Evolutionary conservation across 2,888 invertebrate genomes (phyloP).

Genomic region (Coenonympha arcania): DNA sequence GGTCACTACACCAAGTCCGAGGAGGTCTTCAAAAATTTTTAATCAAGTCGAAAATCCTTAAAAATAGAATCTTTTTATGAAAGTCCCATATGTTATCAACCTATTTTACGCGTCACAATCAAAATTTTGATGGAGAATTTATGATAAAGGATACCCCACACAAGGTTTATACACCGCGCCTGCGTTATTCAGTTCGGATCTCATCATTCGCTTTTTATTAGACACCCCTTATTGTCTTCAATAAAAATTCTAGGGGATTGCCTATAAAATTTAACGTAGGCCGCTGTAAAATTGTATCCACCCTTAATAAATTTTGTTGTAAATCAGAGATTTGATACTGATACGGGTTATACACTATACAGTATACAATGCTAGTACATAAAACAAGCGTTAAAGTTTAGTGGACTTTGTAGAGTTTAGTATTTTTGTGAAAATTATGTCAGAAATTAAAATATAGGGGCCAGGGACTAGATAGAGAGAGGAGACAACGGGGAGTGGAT

Average conservation of each 20-base stretch:
- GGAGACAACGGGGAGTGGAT: too few relatives aligned
- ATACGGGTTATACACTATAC: slow-evolving; percentile 16
- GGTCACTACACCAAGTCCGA: too few relatives aligned
- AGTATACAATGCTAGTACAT: slow-evolving; percentile 9
- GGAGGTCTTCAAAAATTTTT: too few relatives aligned
- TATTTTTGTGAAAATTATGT: too few relatives aligned
- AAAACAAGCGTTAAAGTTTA: not conserved
- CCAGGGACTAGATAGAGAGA: too few relatives aligned
- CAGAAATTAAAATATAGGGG: too few relatives aligned
- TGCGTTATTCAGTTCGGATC: slow-evolving; percentile 34
- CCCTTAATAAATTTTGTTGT: slow-evolving; percentile 39
- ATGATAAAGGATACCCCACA: slow-evolving; percentile 1
- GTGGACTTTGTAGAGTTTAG: slow-evolving; percentile 14
- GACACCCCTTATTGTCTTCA: slow-evolving; percentile 61
- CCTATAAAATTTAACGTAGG: slow-evolving; percentile 55
- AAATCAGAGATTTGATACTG: slow-evolving; percentile 22
- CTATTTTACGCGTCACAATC: slow-evolving; percentile 3
- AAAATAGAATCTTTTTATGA: too few relatives aligned
- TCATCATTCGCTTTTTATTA: slow-evolving; percentile 57
- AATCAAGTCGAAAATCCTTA: too few relatives aligned
- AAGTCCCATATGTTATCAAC: not conserved
- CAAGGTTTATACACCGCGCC: slow-evolving; percentile 4
- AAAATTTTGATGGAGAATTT: slow-evolving; percentile 5
- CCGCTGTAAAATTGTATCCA: slow-evolving; percentile 42
- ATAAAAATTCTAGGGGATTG: slow-evolving; percentile 62